Percentiles rank a stretch among this genome's conserved stretches.
phyloP scores from a whole-genome alignment of 1,140 invertebrate species.

The Drosophila malerkotliana region DNA sequence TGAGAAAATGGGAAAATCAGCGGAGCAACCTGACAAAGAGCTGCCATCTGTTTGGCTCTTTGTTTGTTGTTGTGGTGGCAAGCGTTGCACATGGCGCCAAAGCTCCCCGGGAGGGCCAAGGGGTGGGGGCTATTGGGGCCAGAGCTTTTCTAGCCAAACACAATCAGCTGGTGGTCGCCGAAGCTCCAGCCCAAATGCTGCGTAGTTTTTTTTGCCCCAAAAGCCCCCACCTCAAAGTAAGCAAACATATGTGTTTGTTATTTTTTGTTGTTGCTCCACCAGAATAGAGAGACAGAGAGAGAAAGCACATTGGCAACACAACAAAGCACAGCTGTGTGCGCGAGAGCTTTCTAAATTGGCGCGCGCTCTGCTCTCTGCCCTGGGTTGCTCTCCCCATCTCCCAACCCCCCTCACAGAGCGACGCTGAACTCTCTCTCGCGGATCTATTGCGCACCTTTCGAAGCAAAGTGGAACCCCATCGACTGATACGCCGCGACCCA shows the following conservation, averaged over 20 bases:
- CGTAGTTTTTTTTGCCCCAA: constrained; percentile 36
- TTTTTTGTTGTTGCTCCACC: constrained; percentile 29
- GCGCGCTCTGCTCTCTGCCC: constrained; percentile 22
- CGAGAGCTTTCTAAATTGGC: constrained; percentile 43
- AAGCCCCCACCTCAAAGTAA: constrained; percentile 33
- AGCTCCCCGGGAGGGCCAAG: constrained; percentile 23
- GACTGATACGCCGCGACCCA: constrained; percentile 8
- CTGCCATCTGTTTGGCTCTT: constrained; percentile 39
- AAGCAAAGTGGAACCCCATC: constrained; percentile 62
- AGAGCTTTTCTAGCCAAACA: constrained; percentile 44
- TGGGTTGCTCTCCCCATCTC: constrained; percentile 5
- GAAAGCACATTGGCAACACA: constrained; percentile 24
- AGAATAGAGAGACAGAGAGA: neutral
- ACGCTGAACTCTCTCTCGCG: constrained; percentile 1
- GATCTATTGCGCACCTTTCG: constrained; percentile 69
- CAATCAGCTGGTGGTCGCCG: constrained; percentile 41
- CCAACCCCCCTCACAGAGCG: neutral
- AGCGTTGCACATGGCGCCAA: constrained; percentile 27
- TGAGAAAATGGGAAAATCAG: constrained; percentile 30
- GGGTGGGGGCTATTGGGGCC: neutral
- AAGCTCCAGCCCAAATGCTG: constrained; percentile 39
- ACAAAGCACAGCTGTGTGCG: constrained; percentile 67
- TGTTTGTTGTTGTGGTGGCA: constrained; percentile 21
- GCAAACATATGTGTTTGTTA: constrained; percentile 43
- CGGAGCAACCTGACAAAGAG: constrained; percentile 7